phyloP scores from a whole-genome alignment of 64 coral and sea anemone genomes.

The Porites lutea region DNA sequence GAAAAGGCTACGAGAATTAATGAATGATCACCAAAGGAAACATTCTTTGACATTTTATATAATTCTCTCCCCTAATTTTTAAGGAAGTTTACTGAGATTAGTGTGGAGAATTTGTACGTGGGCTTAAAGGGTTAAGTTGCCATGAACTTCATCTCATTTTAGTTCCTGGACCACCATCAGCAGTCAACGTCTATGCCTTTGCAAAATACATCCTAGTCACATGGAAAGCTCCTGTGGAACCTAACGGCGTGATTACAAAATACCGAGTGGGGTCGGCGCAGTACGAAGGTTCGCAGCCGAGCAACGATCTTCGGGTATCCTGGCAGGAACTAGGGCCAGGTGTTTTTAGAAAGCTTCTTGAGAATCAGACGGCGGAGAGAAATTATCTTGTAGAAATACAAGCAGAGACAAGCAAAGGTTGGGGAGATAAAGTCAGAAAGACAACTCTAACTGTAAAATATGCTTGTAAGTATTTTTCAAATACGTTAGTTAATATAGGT shows the following conservation, averaged over 20 bases:
- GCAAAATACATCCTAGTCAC: conserved; percentile 60
- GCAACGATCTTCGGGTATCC: neutral
- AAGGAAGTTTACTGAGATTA: too few relatives aligned
- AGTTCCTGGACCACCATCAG: conserved; percentile 51
- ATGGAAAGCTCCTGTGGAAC: conserved; percentile 44
- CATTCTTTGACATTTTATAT: too few relatives aligned
- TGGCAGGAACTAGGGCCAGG: neutral
- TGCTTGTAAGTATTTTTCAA: neutral
- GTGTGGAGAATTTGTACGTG: too few relatives aligned
- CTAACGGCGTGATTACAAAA: conserved; percentile 53
- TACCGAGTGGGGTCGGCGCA: conserved; percentile 20
- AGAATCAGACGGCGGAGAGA: neutral
- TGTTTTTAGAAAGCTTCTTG: conserved; percentile 2
- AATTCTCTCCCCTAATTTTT: too few relatives aligned
- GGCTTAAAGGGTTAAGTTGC: too few relatives aligned
- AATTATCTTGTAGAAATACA: conserved; percentile 51
- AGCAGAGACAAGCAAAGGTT: conserved; percentile 21
- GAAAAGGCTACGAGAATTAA: too few relatives aligned
- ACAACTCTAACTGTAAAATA: neutral
- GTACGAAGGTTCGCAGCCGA: neutral
- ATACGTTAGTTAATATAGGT: too few relatives aligned
- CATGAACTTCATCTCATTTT: too few relatives aligned
- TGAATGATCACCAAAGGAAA: too few relatives aligned
- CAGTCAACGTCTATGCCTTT: conserved; percentile 43
- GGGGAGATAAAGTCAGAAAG: neutral